A percentile compares a stretch with the other conserved stretches of the same genome.
These are phyloP conservation scores for Machimus rusticus DNA, from an alignment of 2,888 invertebrate genomes.

Conservation along the genomic window DNA sequence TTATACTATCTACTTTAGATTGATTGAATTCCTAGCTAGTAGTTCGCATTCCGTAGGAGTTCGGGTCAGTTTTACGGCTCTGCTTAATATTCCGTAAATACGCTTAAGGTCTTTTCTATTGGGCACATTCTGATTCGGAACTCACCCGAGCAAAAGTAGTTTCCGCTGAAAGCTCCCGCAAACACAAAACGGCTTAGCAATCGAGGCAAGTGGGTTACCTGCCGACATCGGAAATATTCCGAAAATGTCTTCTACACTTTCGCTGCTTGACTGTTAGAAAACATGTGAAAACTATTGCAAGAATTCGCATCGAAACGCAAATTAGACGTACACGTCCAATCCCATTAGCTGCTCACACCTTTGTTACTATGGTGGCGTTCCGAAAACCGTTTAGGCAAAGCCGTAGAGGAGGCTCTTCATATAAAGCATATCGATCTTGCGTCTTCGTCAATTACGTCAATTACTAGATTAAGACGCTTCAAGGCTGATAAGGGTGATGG, in stretches of 20 bases:
- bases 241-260: constrained; percentile 12
- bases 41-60: not conserved
- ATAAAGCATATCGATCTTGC: not conserved
- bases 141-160: not conserved
- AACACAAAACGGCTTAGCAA: not conserved
- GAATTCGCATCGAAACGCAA: not conserved
- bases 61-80: not conserved
- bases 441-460: not conserved
- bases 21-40: not conserved
- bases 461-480: not conserved
- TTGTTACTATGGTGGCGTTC: not conserved
- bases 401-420: not conserved
- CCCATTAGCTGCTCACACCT: not conserved
- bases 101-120: not conserved
- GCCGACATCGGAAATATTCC: not conserved
- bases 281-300: not conserved
- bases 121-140: not conserved
- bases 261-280: not conserved
- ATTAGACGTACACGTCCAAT: not conserved
- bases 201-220: constrained; percentile 20
- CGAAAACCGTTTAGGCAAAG: not conserved
- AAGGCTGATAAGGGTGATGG: not conserved
- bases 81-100: not conserved
- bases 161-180: not conserved
- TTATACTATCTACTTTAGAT: not conserved